A percentile compares a stretch with the other conserved stretches of the same genome.
Evolutionary conservation across 2,113 vertebrate genomes (phyloP).

Genomic region (Montifringilla adamsi): DNA sequence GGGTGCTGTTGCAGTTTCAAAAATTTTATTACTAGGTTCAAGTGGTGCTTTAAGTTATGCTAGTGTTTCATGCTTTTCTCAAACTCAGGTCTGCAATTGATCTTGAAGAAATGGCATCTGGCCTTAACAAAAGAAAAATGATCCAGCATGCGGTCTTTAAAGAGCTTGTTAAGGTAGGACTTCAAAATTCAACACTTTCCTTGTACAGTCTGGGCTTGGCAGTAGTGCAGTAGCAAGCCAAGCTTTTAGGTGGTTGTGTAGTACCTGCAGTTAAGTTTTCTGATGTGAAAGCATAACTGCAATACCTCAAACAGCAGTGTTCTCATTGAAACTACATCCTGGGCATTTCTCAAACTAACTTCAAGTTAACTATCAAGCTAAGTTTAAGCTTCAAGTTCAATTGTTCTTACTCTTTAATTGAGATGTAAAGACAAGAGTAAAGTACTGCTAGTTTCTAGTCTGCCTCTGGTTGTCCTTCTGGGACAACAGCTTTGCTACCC

Average conservation of each 20-base stretch:
- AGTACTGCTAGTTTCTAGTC: not conserved
- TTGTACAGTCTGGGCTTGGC: not conserved
- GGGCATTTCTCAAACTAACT: not conserved
- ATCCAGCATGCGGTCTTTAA: conserved; percentile 99
- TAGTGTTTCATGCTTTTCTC: not conserved
- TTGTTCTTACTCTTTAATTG: not conserved
- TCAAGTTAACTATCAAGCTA: not conserved
- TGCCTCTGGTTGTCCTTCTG: not conserved
- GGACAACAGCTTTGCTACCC: not conserved
- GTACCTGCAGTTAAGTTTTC: not conserved
- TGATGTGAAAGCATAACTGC: not conserved
- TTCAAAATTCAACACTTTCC: not conserved
- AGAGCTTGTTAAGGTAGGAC: conserved; percentile 94
- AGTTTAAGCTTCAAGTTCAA: not conserved
- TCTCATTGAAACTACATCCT: not conserved
- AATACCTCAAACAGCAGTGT: not conserved
- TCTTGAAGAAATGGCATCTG: conserved; percentile 98
- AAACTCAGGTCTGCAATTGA: conserved; percentile 90
- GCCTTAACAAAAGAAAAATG: conserved; percentile 99
- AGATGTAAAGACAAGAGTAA: not conserved
- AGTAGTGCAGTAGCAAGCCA: not conserved
- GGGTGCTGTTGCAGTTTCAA: not conserved
- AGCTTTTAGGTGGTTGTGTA: not conserved
- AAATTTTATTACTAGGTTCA: not conserved
- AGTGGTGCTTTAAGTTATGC: not conserved